Percentiles rank a stretch among this genome's conserved stretches.
phyloP scores from a whole-genome alignment of 2,888 invertebrate species.

The Nomada goodeniana region DNA sequence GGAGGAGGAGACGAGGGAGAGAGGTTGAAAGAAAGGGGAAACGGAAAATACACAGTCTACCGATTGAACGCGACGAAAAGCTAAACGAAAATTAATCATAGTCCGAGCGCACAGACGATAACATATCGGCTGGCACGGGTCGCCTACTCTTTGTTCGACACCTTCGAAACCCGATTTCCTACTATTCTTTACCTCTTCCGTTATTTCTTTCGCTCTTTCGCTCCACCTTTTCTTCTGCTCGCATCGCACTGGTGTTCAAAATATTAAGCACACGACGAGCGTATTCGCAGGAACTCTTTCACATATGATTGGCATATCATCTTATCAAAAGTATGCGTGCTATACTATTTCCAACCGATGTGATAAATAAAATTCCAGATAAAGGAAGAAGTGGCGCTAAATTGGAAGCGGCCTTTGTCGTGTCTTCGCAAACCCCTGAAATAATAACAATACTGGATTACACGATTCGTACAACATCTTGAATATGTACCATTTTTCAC shows the following conservation, averaged over 20 bases:
- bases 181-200: no score
- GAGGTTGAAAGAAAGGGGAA: not conserved
- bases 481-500: no score
- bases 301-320: constrained; percentile 78
- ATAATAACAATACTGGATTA: constrained; percentile 11
- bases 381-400: constrained; percentile 79
- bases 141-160: constrained; percentile 6
- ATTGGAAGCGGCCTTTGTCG: constrained; percentile 80
- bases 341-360: constrained; percentile 72
- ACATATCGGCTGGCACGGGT: no score
- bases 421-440: constrained; percentile 81
- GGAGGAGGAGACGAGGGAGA: not conserved
- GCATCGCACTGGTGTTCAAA: not conserved
- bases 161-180: not conserved
- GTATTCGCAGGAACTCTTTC: constrained; percentile 23
- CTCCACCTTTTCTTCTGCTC: constrained; percentile 10
- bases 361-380: constrained; percentile 68
- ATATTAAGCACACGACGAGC: not conserved
- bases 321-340: constrained; percentile 78
- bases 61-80: not conserved
- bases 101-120: not conserved
- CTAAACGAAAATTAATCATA: not conserved
- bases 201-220: no score
- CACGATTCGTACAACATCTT: not conserved
- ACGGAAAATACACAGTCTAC: not conserved